Base-by-base conservation (phyloP, 2,797 vertebrate species). In the Alfaro cultratus region DNA sequence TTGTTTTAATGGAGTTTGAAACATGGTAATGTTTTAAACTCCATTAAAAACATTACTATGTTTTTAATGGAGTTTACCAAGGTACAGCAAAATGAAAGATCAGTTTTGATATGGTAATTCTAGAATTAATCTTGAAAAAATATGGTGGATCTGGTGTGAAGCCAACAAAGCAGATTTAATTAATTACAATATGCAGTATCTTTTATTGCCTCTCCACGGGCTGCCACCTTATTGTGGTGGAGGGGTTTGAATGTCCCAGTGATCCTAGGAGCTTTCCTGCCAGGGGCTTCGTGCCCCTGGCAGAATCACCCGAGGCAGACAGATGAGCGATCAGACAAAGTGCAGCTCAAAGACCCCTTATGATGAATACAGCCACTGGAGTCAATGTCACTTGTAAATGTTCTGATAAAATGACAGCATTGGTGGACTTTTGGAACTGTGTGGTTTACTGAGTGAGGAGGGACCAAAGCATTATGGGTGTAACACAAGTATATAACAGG, bases 401-500 rank as follows among this genome's bases (percentile, higher is more conserved):
- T 78, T 36, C 39, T 85, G 78, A 91, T 91, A 86, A 90, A 79
- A 60, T n/a, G 23, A n/a, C 57, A 43, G 57, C 77, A 72, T 41
- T 12, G 78, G 53, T 94, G 93, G 90, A 92, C 91, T 90, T 62
- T 88, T 91, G 86, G 87, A 87, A 87, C 88, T 73, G 82, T 18
- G 75, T 76, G 80, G 71, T 21, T 36, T 60, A 29, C 82, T 64
- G 82, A 31, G 18, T 15, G 79, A 79, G 95, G 94, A 39, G 92
- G 91, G 78, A 91, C 90, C 3, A 80, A n/a, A 51, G 6, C 31
- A 8, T 64, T 67, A 64, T 88, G 81, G 92, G 87, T 81, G 87
- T 85, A 72, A 41, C 82, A 78, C 68, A 70, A 72, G 86, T 94
- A 95, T 95, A 94, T 92, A 96, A 94, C 83, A 80, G 71, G 34